Base-by-base conservation (phyloP, 2,888 invertebrate genomes). In the Gordius sp. region DNA sequence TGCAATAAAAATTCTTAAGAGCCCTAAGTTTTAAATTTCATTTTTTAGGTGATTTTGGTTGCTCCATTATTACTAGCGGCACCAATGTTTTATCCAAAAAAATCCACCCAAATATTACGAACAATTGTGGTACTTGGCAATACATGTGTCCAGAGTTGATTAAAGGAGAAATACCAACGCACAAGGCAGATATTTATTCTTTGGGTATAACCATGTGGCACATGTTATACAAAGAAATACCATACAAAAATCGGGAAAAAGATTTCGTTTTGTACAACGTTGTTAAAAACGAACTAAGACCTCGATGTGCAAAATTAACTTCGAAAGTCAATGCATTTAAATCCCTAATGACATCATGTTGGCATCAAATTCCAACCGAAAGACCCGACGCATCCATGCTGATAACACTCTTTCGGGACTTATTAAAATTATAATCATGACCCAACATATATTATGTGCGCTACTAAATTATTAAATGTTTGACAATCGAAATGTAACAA, bases 161-260 rank as follows among this genome's bases (percentile, higher is more conserved):
- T 13, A 66, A 68, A 58, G 73, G 74, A 4, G 65, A 66, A 2
- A 58, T 62, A 1, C 69, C 75, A 1, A 69, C 72, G 2, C 62
- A 66, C 8, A 72, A 73, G 59, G 71, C 73, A 1, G 77, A 77
- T 63, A 68, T 76, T 23, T 77, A 73, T 63, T 74, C 76, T 1
- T 65, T 74, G 47, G 76, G 73, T 13, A 70, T 77, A 16, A 75
- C 73, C 2, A 68, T 76, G 67, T 77, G 77, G 77, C 76, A 76
- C 64, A 62, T 76, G 62, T 63, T 72, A n/a, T 64, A 69, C 13
- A 65, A 74, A 2, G 68, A 68, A 59, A 61, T 66, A 24, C 77
- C 77, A 1, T 76, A 72, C 61, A 60, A 60, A 13, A n/a, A n/a
- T 33, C 8, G n/a, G n/a, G 8, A 13, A 8, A 33, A 13, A n/a